Base-by-base conservation (phyloP, 37 sponge, comb jelly and placozoan species). In the Chondrosia reniformis region DNA sequence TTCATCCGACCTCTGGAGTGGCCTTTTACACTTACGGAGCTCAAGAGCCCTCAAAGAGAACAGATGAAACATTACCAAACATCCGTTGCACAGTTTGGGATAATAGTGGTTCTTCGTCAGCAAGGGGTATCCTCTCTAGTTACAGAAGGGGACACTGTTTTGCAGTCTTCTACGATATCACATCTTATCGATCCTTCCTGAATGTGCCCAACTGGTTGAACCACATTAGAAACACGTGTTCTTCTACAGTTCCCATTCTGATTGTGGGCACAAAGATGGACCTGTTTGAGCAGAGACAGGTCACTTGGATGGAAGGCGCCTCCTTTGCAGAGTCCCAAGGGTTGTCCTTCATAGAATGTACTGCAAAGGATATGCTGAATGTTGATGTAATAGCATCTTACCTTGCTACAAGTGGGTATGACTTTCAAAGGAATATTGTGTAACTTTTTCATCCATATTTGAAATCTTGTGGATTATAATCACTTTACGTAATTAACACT, bases 101-200 rank as follows among this genome's bases (percentile, higher is more conserved):
- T 59, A 59, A 25, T 30, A 59, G 61, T 59, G 61, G 61, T 30
- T 30, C 30, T 7, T 59, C 61, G n/a, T 25, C 28, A 13, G n/a
- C n/a, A 7, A 59, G n/a, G 61, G 61, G 28, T 13, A 25, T 30
- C 6, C 61, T 59, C 4, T 13, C 22, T 19, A 59, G n/a, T 19
- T 59, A 59, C 61, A 30, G 28, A 7, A 19, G 7, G 61, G 8
- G 30, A 30, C 61, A 59, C 22, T 25, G 30, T 13, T 59, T 59
- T 59, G 61, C 61, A 7, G 61, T 59, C 6, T 59, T 59, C 61
- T 59, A 30, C 28, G 61, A 59, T 59, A 59, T 59, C 7, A 59
- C 61, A 13, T 59, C 61, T 59, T 59, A 59, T 59, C 30, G 7
- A 6, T 30, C 61, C n/a, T 59, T 59, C 61, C 28, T 59, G 30